Conservation (phyloP, 2,113 vertebrate genomes). For the Guaruba guarouba region DNA sequence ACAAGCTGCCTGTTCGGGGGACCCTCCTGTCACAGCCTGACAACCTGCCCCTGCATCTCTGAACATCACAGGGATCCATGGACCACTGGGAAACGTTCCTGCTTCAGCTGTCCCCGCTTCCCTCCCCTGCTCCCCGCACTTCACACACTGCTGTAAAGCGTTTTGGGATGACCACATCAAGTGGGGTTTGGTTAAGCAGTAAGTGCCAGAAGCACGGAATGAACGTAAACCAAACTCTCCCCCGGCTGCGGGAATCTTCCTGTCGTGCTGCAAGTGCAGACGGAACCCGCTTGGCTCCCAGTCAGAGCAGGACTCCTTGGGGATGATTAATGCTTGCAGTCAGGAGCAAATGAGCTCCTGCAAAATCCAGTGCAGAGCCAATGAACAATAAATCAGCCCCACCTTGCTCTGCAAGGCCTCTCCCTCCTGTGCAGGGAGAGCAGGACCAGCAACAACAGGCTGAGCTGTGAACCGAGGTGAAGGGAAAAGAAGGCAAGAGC, state of each 20-base stretch:
- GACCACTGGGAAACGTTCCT: neutral
- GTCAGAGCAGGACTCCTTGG: neutral
- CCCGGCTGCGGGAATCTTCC: slow-evolving; percentile 11
- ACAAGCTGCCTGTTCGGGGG: neutral
- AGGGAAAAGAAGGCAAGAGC: neutral
- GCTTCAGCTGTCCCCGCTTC: neutral
- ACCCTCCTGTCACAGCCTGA: neutral
- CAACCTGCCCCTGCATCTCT: neutral
- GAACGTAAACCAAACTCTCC: slow-evolving; percentile 23
- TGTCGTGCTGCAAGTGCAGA: slow-evolving; percentile 51
- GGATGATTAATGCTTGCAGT: slow-evolving; percentile 64
- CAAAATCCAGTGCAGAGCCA: neutral
- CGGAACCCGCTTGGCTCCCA: slow-evolving; percentile 7
- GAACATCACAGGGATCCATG: neutral
- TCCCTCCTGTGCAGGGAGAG: neutral
- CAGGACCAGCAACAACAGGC: neutral
- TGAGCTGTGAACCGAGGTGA: neutral
- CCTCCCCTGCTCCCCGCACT: neutral
- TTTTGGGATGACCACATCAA: slow-evolving; percentile 45
- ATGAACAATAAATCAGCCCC: slow-evolving; percentile 63
- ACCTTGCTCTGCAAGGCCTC: slow-evolving; percentile 47
- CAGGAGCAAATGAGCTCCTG: slow-evolving; percentile 40
- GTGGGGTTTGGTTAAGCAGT: slow-evolving; percentile 50
- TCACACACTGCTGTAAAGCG: neutral
- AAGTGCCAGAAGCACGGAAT: slow-evolving; percentile 43